Evolutionary conservation across 1,140 invertebrate genomes (phyloP).

Genomic region (Zaprionus ornatus): DNA sequence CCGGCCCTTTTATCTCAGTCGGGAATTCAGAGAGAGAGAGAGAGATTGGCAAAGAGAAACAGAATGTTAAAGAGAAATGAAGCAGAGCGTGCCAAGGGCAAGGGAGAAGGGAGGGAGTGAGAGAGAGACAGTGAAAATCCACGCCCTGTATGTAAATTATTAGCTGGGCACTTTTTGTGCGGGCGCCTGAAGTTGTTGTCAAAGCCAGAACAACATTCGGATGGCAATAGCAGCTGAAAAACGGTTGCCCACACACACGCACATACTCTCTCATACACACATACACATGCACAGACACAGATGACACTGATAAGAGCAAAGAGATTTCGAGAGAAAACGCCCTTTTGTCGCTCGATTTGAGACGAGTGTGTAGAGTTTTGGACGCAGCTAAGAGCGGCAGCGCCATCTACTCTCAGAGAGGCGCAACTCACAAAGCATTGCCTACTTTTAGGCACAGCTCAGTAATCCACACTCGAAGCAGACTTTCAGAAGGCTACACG

Average conservation of each 20-base stretch:
- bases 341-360: slow-evolving; percentile 64
- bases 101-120: slow-evolving; percentile 5
- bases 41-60: slow-evolving; percentile 24
- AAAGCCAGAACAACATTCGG: slow-evolving; percentile 51
- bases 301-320: slow-evolving; percentile 28
- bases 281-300: neutral
- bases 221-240: slow-evolving; percentile 47
- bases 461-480: neutral
- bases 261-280: slow-evolving; percentile 4
- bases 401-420: neutral
- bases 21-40: slow-evolving; percentile 31
- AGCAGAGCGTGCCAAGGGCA: neutral
- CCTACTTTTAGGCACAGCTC: slow-evolving; percentile 19
- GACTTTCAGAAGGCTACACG: neutral
- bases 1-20: slow-evolving; percentile 48
- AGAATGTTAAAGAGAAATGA: neutral
- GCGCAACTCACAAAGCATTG: neutral
- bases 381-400: slow-evolving; percentile 41
- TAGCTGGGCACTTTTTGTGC: slow-evolving; percentile 78
- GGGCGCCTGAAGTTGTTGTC: slow-evolving; percentile 66
- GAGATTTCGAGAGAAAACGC: slow-evolving; percentile 59
- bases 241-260: slow-evolving; percentile 36
- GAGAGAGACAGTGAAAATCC: slow-evolving; percentile 64
- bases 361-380: slow-evolving; percentile 22
- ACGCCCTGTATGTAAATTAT: slow-evolving; percentile 83